Evolutionary conservation across 2,113 vertebrate genomes (phyloP).

Genomic region (Menidia beryllina): DNA sequence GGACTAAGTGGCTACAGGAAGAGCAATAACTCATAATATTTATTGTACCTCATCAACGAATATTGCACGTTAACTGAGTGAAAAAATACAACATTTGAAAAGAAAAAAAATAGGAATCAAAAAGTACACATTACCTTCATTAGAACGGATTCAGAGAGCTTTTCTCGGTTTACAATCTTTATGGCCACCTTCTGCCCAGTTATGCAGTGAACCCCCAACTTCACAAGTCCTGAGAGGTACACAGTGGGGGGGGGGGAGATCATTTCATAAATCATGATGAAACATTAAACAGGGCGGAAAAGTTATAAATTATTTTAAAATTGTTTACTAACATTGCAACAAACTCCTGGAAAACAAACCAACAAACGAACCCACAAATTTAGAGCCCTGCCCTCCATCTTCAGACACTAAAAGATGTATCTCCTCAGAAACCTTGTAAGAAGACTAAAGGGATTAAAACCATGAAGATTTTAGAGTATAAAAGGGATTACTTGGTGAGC

Average conservation of each 20-base stretch:
- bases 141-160: conserved; percentile 95
- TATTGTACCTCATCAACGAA: too few species aligned
- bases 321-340: conserved; percentile 52
- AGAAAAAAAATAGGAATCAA: not conserved
- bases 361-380: not conserved
- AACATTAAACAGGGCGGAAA: conserved; percentile 57
- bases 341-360: conserved; percentile 28
- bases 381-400: not conserved
- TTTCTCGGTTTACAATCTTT: conserved; percentile 98
- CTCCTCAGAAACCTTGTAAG: not conserved
- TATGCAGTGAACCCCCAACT: conserved; percentile 93
- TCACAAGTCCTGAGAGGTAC: conserved; percentile 87
- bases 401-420: not conserved
- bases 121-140: conserved; percentile 82
- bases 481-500: conserved; percentile 24
- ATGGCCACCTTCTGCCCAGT: conserved; percentile 96
- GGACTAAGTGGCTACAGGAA: too few species aligned
- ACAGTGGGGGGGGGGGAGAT: conserved; percentile 16
- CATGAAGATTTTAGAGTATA: conserved; percentile 9
- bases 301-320: conserved; percentile 67
- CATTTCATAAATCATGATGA: conserved; percentile 45
- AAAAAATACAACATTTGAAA: not conserved
- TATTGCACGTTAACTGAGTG: too few species aligned
- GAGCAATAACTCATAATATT: too few species aligned
- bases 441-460: conserved; percentile 12